Conservation (phyloP, 2,888 invertebrate genomes). For the Thecophora atra region DNA sequence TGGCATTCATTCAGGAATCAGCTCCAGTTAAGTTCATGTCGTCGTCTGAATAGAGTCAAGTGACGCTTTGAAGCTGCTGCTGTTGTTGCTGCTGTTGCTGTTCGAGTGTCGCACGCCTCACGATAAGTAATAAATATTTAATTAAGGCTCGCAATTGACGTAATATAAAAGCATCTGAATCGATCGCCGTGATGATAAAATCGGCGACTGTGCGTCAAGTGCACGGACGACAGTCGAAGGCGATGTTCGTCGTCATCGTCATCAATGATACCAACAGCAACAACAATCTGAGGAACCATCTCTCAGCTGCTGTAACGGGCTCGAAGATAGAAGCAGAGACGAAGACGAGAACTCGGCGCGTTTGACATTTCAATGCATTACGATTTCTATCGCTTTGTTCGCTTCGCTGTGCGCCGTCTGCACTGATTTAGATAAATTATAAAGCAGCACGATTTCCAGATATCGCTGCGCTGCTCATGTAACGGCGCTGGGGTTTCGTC, state of each 20-base stretch:
- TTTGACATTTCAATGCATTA: conserved; percentile 63
- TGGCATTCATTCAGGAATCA: conserved; percentile 42
- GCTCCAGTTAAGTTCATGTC: conserved; percentile 22
- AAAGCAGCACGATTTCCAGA: conserved; percentile 35
- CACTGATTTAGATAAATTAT: conserved; percentile 59
- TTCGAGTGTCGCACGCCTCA: conserved; percentile 47
- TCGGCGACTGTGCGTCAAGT: conserved; percentile 18
- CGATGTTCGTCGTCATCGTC: conserved; percentile 45
- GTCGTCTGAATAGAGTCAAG: neutral
- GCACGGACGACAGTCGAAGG: conserved; percentile 28
- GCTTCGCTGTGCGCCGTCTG: conserved; percentile 40
- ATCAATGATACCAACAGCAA: conserved; percentile 30
- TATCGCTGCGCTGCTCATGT: neutral
- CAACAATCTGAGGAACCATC: neutral
- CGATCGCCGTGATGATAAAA: conserved; percentile 23
- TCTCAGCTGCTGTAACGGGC: neutral
- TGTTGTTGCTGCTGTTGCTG: neutral
- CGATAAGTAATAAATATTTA: conserved; percentile 46
- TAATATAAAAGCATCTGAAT: conserved; percentile 30
- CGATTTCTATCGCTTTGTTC: conserved; percentile 56
- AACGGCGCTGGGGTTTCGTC: neutral
- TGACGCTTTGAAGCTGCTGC: neutral
- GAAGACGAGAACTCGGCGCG: conserved; percentile 43
- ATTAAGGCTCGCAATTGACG: conserved; percentile 35
- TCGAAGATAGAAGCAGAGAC: neutral